Evolutionary conservation across 2,888 invertebrate genomes (phyloP).

Genomic region (Lysandra coridon): DNA sequence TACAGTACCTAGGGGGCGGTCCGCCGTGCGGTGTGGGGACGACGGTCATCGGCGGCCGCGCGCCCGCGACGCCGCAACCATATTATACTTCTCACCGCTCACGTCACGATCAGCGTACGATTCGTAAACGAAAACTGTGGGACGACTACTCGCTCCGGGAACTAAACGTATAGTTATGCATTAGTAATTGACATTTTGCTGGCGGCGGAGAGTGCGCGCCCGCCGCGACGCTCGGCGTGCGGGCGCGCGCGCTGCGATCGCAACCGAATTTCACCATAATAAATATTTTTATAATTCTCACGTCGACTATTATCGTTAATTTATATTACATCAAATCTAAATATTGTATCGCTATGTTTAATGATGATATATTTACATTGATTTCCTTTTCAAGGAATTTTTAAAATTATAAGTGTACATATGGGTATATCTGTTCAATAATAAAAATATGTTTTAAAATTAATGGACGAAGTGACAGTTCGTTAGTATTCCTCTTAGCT

Average conservation of each 20-base stretch:
- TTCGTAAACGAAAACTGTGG: slow-evolving; percentile 28
- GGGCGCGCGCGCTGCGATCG: slow-evolving; percentile 33
- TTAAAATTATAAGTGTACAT: slow-evolving; percentile 69
- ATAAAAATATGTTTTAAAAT: slow-evolving; percentile 77
- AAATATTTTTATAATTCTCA: slow-evolving; percentile 69
- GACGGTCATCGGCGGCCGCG: slow-evolving; percentile 46
- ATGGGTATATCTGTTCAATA: slow-evolving; percentile 72
- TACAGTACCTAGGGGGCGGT: neutral
- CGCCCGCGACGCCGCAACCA: slow-evolving; percentile 54
- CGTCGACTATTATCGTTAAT: slow-evolving; percentile 60
- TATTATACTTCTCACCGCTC: slow-evolving; percentile 74
- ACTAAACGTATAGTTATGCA: slow-evolving; percentile 45
- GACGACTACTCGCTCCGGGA: slow-evolving; percentile 23
- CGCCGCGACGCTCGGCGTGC: slow-evolving; percentile 4
- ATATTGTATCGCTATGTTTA: slow-evolving; percentile 64
- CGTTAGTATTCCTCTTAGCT: slow-evolving; percentile 77
- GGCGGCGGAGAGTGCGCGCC: slow-evolving; percentile 25
- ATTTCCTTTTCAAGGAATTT: slow-evolving; percentile 71
- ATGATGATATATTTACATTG: slow-evolving; percentile 71
- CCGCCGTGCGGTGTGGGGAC: slow-evolving; percentile 48
- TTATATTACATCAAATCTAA: slow-evolving; percentile 65
- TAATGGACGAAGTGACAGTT: slow-evolving; percentile 80
- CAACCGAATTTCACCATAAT: slow-evolving; percentile 47
- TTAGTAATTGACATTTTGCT: slow-evolving; percentile 49
- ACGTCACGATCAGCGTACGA: slow-evolving; percentile 35